Conservation (phyloP, 2,797 vertebrate species). For the Thamnophis elegans region DNA sequence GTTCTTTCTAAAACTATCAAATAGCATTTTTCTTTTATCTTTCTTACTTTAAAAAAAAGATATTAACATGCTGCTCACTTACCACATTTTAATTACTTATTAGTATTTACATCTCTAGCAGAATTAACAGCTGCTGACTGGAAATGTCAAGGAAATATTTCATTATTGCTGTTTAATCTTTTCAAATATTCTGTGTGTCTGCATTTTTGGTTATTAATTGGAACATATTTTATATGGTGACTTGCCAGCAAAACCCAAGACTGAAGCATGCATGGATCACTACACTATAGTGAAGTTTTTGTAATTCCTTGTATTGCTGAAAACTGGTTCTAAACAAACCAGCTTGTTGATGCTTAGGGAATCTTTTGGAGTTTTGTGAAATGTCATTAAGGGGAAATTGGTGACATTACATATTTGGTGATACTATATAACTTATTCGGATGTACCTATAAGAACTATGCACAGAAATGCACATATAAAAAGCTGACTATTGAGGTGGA, state of each 20-base stretch:
- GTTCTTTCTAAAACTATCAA: slow-evolving; percentile 1
- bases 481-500: background rate
- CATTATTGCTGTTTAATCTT: slow-evolving; percentile 16
- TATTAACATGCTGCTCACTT: background rate
- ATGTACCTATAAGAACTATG: background rate
- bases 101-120: slow-evolving; percentile 15
- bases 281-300: background rate
- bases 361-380: background rate
- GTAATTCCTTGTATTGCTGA: background rate
- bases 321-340: background rate
- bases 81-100: slow-evolving; percentile 12
- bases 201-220: background rate
- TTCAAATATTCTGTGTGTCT: slow-evolving; percentile 16
- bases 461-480: background rate
- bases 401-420: background rate
- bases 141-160: slow-evolving; percentile 34
- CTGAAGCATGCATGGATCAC: background rate
- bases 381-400: background rate
- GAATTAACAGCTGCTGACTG: slow-evolving; percentile 21
- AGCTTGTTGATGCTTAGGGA: background rate
- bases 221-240: background rate
- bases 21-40: background rate
- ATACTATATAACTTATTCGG: background rate
- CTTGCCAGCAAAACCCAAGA: background rate
- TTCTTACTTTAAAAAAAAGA: slow-evolving; percentile 7